Percentiles rank a stretch among this genome's conserved stretches.
Evolutionary conservation across 2,113 vertebrate genomes (phyloP).

Genomic region (Phaethornis superciliosus): DNA sequence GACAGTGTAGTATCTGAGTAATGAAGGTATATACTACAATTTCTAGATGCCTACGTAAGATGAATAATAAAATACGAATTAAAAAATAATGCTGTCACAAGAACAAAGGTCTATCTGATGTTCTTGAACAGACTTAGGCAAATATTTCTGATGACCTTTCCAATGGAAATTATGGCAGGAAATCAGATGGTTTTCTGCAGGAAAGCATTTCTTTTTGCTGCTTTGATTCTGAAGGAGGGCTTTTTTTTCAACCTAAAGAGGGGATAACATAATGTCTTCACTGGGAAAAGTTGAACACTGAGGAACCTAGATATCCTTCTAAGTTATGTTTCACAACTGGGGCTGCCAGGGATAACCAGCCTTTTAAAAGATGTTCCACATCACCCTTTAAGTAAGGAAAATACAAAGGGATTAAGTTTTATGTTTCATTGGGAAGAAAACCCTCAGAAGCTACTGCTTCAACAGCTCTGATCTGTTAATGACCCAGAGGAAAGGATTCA

Average conservation of each 20-base stretch:
- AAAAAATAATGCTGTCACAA: background rate
- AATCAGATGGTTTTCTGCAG: background rate
- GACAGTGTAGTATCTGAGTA: background rate
- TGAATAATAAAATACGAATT: background rate
- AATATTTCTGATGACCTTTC: background rate
- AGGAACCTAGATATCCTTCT: background rate
- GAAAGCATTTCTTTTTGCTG: background rate
- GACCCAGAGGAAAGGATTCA: background rate
- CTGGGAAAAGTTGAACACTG: background rate
- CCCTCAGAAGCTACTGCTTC: background rate
- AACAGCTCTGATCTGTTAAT: background rate
- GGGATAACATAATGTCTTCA: background rate
- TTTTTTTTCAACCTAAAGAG: background rate
- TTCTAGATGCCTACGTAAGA: background rate
- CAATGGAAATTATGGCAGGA: background rate
- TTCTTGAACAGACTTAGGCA: background rate
- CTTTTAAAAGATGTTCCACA: background rate
- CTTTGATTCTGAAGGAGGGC: background rate
- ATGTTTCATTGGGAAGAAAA: background rate
- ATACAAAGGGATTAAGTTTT: background rate
- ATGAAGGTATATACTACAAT: background rate
- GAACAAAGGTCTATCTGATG: background rate
- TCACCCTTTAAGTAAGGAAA: background rate
- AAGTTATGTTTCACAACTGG: background rate
- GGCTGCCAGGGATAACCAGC: background rate